These are phyloP conservation scores for Paradisaea rubra DNA, from an alignment of 2,113 vertebrate species.

Conservation along the genomic window DNA sequence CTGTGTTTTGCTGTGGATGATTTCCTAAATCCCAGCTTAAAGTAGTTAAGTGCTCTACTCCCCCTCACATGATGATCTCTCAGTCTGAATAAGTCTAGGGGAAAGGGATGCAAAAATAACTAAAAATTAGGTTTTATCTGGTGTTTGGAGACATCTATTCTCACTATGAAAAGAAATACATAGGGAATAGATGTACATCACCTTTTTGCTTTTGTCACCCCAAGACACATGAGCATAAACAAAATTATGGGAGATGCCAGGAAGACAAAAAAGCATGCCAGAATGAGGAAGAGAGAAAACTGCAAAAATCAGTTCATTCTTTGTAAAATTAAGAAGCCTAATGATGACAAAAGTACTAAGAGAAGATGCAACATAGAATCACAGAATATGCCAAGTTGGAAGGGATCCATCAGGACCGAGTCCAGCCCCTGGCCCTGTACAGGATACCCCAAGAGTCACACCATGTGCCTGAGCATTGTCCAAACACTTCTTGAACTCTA, in stretches of 20 bases:
- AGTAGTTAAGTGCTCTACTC: conserved; percentile 23
- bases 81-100: neutral
- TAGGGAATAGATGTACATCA: neutral
- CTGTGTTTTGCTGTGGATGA: conserved; percentile 30
- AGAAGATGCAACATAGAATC: neutral
- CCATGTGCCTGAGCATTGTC: accelerated
- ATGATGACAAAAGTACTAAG: neutral
- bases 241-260: neutral
- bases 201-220: neutral
- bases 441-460: neutral
- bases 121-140: neutral
- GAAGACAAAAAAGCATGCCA: neutral
- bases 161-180: neutral
- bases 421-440: neutral
- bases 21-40: conserved; percentile 65
- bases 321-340: neutral
- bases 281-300: neutral
- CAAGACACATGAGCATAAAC: neutral
- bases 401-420: neutral
- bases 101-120: neutral
- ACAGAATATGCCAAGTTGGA: neutral
- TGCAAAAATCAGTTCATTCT: neutral
- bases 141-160: neutral
- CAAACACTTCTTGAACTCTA: neutral
- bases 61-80: neutral